Evolutionary conservation across 1,140 invertebrate genomes (phyloP).

Genomic region (Drosophila malerkotliana): DNA sequence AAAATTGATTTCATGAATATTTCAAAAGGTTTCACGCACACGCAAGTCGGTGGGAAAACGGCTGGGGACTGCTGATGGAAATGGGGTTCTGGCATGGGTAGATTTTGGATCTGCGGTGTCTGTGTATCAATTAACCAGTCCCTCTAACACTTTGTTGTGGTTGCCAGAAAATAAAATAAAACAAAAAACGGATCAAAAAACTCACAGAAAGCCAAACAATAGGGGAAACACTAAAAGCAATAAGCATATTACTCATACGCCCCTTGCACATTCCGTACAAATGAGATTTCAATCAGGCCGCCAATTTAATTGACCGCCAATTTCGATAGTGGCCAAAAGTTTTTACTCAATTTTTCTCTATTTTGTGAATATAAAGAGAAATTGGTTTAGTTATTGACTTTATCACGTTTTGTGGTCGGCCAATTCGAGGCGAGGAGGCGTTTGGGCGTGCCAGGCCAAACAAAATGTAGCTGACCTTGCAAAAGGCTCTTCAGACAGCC

Average conservation of each 20-base stretch:
- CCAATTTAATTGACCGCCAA: conserved; percentile 66
- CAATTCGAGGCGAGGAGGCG: background rate
- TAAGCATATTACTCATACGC: conserved; percentile 48
- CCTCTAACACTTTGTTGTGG: conserved; percentile 73
- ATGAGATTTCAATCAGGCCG: conserved; percentile 31
- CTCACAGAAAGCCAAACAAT: conserved; percentile 5
- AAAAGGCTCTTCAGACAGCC: conserved; percentile 47
- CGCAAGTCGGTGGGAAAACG: conserved; percentile 4
- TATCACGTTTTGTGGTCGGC: conserved; percentile 64
- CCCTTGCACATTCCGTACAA: background rate
- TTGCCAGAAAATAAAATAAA: conserved; percentile 14
- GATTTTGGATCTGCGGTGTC: conserved; percentile 51
- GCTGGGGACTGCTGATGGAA: background rate
- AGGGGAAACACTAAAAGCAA: conserved; percentile 9
- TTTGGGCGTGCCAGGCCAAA: conserved; percentile 10
- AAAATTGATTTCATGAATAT: conserved; percentile 81
- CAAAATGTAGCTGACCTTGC: conserved; percentile 57
- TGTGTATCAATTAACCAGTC: conserved; percentile 72
- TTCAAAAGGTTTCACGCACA: conserved; percentile 71
- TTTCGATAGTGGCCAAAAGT: conserved; percentile 13
- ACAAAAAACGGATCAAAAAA: conserved; percentile 15
- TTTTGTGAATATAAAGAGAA: conserved; percentile 25
- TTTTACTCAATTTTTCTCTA: background rate
- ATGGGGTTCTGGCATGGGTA: background rate
- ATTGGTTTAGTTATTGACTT: conserved; percentile 67